A percentile compares a stretch with the other conserved stretches of the same genome.
Conservation (phyloP, 2,113 vertebrate genomes). For the Cyprinus carpio region DNA sequence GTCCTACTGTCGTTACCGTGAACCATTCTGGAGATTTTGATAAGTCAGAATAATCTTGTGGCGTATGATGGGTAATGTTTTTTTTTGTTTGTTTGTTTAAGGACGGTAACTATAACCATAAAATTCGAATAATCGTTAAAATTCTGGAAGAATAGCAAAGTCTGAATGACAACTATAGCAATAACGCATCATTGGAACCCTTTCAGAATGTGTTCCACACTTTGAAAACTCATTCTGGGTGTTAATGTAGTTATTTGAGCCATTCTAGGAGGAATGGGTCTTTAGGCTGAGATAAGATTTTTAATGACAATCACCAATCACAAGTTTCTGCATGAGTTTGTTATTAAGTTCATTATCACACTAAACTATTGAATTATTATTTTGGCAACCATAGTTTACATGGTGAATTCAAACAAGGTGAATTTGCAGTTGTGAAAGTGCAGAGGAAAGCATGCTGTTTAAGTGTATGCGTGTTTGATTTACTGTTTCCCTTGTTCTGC, state of each 20-base stretch:
- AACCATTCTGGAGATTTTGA: not conserved
- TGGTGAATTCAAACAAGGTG: not conserved
- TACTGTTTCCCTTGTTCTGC: constrained; percentile 12
- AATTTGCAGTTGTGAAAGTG: not conserved
- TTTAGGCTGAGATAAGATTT: not conserved
- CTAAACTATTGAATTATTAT: not conserved
- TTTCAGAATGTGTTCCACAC: not conserved
- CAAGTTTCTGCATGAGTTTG: not conserved
- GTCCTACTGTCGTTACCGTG: not conserved
- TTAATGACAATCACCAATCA: not conserved
- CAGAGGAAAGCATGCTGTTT: not conserved
- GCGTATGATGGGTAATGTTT: too few relatives aligned
- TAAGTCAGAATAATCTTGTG: not conserved
- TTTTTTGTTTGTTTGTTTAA: not conserved
- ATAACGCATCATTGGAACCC: not conserved
- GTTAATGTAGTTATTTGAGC: too few relatives aligned
- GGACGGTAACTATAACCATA: not conserved
- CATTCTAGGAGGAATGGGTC: too few relatives aligned
- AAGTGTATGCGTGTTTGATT: not conserved
- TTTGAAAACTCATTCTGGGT: too few relatives aligned
- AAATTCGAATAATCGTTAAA: not conserved
- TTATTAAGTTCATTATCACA: not conserved
- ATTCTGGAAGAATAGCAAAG: not conserved
- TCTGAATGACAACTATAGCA: not conserved
- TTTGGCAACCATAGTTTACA: not conserved